Base-by-base conservation (phyloP, 2,797 vertebrate genomes). In the Sternotherus odoratus region DNA sequence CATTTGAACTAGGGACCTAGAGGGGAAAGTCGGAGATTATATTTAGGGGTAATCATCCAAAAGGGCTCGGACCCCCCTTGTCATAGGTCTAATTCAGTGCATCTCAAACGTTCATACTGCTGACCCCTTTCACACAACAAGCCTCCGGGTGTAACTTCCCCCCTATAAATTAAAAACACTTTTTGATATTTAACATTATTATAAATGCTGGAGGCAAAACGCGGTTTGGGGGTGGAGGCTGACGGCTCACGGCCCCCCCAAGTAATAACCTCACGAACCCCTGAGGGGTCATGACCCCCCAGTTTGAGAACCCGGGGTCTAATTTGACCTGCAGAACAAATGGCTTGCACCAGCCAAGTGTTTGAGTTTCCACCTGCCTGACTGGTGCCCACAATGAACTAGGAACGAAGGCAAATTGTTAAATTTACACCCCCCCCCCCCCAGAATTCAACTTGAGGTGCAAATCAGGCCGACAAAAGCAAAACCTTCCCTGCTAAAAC, bases 281-380 rank as follows among this genome's bases (percentile, higher is more conserved):
- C 50, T 50, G 50, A 19, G 6, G 50, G 17, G 50, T 51, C 17
- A 2, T 9, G 51, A 53, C 51, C 53, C 53, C 53, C 53, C 53
- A 53, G 53, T 53, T 53, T 53, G 53, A 24, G 53, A 53, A 53
- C 9, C 53, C 23, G 4, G 23, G 51, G 8, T 53, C 53, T 66
- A 66, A 66, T 19, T 21, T 66, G 63, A 19, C 19, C 28, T 85
- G 82, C 82, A 82, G 82, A 88, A 26, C 50, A 21, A 46, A 80
- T 56, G 89, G 46, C 39, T 57, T 87, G 89, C 84, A 85, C 66
- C 36, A 84, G 94, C 87, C 94, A 94, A 93, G 72, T 36, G 11
- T 49, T 30, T 50, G 33, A 66, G n/a, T 33, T 15, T 36, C 60
- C 33, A 63, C 33, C 6, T 43, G 48, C 30, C 39, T 91, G 51